phyloP scores from a whole-genome alignment of 2,888 invertebrate species.

The Ramazzottius varieornatus region DNA sequence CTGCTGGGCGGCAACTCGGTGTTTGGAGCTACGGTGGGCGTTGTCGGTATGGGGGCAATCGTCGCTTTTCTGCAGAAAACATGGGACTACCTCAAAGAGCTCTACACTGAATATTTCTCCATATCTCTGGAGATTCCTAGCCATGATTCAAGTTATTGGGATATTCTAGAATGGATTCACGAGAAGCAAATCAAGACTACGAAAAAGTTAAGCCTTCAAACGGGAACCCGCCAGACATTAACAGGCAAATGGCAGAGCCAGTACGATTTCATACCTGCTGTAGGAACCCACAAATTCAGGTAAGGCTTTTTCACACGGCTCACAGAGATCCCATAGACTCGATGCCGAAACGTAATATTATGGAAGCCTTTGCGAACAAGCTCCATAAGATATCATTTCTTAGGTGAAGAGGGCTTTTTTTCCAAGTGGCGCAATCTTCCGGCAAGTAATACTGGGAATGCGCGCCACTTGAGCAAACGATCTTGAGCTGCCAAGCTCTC shows the following conservation, averaged over 20 bases:
- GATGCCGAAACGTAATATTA: too few relatives aligned
- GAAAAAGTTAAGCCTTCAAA: constrained; percentile 23
- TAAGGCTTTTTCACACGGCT: background rate
- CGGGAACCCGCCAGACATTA: constrained; percentile 19
- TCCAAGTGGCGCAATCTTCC: too few relatives aligned
- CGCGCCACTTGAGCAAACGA: too few relatives aligned
- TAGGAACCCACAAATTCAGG: constrained; percentile 17
- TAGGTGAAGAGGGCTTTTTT: too few relatives aligned
- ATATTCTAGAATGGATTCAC: constrained; percentile 22
- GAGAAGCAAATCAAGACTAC: constrained; percentile 16
- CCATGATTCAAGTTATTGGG: constrained; percentile 22
- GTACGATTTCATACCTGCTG: constrained; percentile 22
- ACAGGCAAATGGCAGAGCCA: constrained; percentile 13
- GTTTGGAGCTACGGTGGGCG: background rate
- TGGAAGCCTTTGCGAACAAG: too few relatives aligned
- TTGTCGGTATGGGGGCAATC: background rate
- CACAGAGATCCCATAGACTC: too few relatives aligned
- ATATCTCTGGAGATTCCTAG: constrained; percentile 22
- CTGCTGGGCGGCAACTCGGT: background rate
- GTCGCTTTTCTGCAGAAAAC: background rate
- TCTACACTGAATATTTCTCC: constrained; percentile 1
- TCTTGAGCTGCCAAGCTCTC: too few relatives aligned
- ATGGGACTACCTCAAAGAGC: background rate
- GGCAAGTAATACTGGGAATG: too few relatives aligned
- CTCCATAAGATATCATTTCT: too few relatives aligned